Evolutionary conservation across 2,113 vertebrate genomes (phyloP).

Genomic region (Puffinus mauretanicus): DNA sequence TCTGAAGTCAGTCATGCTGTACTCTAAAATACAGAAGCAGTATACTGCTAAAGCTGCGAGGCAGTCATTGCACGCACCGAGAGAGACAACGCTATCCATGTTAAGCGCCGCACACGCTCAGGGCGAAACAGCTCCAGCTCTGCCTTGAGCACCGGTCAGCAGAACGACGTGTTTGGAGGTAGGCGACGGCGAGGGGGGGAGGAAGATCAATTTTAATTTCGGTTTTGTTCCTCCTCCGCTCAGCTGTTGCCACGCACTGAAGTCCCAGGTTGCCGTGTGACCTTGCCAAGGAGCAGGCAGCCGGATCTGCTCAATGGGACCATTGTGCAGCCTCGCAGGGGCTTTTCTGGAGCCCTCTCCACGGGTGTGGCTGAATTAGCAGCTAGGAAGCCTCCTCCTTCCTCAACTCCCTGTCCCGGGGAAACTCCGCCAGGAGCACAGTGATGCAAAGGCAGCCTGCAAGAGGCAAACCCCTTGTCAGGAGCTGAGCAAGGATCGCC

Average conservation of each 20-base stretch:
- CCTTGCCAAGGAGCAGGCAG: conserved; percentile 66
- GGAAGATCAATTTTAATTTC: conserved; percentile 26
- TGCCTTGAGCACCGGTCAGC: background rate
- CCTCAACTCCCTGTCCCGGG: conserved; percentile 48
- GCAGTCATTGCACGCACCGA: background rate
- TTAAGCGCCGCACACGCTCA: background rate
- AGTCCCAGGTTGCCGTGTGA: conserved; percentile 64
- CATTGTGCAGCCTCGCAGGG: conserved; percentile 52
- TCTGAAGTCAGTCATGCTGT: conserved; percentile 16
- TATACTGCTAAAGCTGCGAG: conserved; percentile 25
- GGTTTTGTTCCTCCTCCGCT: conserved; percentile 52
- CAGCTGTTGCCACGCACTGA: conserved; percentile 42
- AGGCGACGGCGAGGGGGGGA: background rate
- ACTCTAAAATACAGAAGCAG: background rate
- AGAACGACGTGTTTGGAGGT: background rate
- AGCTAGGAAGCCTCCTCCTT: conserved; percentile 35
- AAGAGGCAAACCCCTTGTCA: conserved; percentile 62
- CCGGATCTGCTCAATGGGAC: conserved; percentile 61
- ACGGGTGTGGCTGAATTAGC: conserved; percentile 62
- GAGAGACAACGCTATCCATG: background rate
- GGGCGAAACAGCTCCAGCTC: background rate
- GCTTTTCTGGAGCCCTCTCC: conserved; percentile 46
- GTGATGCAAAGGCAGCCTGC: conserved; percentile 32
- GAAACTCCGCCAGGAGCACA: conserved; percentile 64
- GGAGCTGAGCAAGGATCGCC: conserved; percentile 44